phyloP scores from a whole-genome alignment of 2,797 vertebrate genomes.

The Phrynocephalus forsythii region DNA sequence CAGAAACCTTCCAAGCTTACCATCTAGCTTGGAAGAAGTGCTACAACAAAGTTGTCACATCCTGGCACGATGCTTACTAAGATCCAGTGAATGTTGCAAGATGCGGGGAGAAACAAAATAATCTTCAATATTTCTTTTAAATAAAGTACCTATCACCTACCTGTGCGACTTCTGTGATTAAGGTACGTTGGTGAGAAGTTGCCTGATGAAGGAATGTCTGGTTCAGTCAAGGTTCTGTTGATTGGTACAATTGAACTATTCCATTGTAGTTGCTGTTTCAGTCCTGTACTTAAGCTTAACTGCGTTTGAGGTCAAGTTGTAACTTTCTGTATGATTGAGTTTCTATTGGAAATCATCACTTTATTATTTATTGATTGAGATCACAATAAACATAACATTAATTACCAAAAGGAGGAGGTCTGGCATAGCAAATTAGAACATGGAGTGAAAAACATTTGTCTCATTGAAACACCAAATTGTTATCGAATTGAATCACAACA shows the following conservation, averaged over 20 bases:
- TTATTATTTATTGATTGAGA: slow-evolving; percentile 39
- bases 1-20: background rate
- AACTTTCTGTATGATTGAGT: background rate
- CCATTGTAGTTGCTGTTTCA: background rate
- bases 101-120: background rate
- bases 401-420: slow-evolving; percentile 16
- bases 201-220: background rate
- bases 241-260: background rate
- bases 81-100: background rate
- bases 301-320: background rate
- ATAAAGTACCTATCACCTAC: background rate
- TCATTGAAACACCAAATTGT: slow-evolving; percentile 23
- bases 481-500: slow-evolving; percentile 29
- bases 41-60: background rate
- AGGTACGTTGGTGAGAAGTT: background rate
- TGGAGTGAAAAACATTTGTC: slow-evolving; percentile 21
- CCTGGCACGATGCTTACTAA: background rate
- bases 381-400: slow-evolving; percentile 34
- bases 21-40: background rate
- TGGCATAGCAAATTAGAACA: slow-evolving; percentile 29
- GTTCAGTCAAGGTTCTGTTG: slow-evolving; percentile 7
- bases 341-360: slow-evolving; percentile 26
- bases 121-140: background rate
- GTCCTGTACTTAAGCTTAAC: background rate
- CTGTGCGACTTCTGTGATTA: background rate